Evolutionary conservation across 2,888 invertebrate species (phyloP).

Genomic region (Gasteruption jaculator): DNA sequence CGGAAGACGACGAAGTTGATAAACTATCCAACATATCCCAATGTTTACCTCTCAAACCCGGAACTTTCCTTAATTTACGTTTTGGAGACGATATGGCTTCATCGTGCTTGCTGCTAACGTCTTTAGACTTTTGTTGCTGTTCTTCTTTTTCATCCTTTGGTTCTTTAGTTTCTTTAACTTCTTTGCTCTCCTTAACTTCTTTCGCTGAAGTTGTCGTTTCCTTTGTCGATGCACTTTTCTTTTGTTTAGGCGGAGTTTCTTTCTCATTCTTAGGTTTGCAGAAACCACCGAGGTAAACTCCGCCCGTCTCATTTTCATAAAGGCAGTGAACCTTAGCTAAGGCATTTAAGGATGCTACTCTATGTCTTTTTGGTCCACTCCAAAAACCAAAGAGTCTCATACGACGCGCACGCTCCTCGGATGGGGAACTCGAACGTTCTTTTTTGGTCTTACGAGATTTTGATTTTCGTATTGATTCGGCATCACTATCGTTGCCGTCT

Average conservation of each 20-base stretch:
- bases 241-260: slow-evolving; percentile 32
- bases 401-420: slow-evolving; percentile 48
- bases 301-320: slow-evolving; percentile 82
- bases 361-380: slow-evolving; percentile 75
- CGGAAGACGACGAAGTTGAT: slow-evolving; percentile 51
- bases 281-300: slow-evolving; percentile 60
- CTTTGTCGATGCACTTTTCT: slow-evolving; percentile 41
- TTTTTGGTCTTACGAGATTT: no score
- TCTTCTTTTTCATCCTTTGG: slow-evolving; percentile 26
- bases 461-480: no score
- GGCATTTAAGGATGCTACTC: slow-evolving; percentile 86
- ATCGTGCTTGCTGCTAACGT: slow-evolving; percentile 29
- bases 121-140: slow-evolving; percentile 39
- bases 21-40: slow-evolving; percentile 76
- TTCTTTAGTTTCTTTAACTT: slow-evolving; percentile 23
- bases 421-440: slow-evolving; percentile 35
- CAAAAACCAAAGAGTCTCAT: slow-evolving; percentile 66
- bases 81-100: slow-evolving; percentile 49
- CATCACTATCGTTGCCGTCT: slow-evolving; percentile 19
- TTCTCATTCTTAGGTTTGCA: slow-evolving; percentile 56
- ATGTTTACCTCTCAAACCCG: slow-evolving; percentile 75
- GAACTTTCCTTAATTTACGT: slow-evolving; percentile 66
- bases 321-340: slow-evolving; percentile 86
- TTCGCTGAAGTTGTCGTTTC: slow-evolving; percentile 23
- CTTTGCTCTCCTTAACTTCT: slow-evolving; percentile 22